Conservation (phyloP, 2,797 vertebrate genomes). For the Myotis vivesi region DNA sequence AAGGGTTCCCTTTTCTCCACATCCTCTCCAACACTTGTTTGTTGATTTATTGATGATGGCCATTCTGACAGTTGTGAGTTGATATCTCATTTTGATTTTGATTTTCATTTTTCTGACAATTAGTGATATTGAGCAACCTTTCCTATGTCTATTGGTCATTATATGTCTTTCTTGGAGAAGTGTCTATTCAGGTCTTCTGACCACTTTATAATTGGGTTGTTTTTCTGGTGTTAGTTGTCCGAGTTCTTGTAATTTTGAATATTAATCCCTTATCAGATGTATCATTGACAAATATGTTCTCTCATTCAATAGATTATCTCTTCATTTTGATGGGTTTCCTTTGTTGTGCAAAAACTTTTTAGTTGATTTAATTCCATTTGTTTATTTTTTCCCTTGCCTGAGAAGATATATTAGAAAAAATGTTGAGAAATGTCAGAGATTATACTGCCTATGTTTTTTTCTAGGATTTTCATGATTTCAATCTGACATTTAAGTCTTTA, state of each 20-base stretch:
- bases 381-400: background rate
- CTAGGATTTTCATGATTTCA: background rate
- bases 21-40: background rate
- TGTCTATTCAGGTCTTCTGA: background rate
- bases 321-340: background rate
- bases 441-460: background rate
- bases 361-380: background rate
- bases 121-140: background rate
- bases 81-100: background rate
- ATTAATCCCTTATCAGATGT: background rate
- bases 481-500: background rate
- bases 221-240: background rate
- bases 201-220: background rate
- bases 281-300: background rate
- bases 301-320: background rate
- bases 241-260: background rate
- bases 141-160: background rate
- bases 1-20: background rate
- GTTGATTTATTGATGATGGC: background rate
- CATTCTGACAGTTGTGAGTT: background rate
- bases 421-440: background rate
- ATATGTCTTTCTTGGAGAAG: background rate
- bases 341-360: background rate
- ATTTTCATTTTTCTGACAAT: background rate
- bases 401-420: background rate